Evolutionary conservation across 1,140 invertebrate species (phyloP).

Genomic region (Papilio polytes): DNA sequence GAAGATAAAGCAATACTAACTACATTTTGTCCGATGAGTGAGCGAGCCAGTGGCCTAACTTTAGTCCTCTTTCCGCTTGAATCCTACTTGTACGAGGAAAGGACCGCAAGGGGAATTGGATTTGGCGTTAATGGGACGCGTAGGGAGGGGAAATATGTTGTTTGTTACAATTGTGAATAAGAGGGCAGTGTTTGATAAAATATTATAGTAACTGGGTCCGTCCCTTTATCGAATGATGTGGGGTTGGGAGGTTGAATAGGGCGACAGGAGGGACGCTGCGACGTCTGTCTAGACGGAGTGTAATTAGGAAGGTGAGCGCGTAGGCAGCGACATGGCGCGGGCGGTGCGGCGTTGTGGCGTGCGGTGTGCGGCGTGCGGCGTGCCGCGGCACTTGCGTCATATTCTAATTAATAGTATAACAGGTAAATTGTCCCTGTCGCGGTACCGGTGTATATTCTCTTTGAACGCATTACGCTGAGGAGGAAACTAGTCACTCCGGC

Average conservation of each 20-base stretch:
- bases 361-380: conserved; percentile 52
- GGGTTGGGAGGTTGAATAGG: conserved; percentile 58
- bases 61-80: too few relatives aligned
- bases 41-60: too few relatives aligned
- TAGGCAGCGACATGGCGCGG: conserved; percentile 62
- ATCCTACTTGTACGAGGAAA: background rate
- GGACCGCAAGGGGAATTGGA: too few relatives aligned
- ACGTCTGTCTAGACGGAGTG: conserved; percentile 78
- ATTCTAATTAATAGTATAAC: conserved; percentile 70
- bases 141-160: background rate
- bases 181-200: conserved; percentile 43
- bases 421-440: conserved; percentile 55
- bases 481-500: background rate
- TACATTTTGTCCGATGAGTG: too few relatives aligned
- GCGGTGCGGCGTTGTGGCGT: conserved; percentile 45
- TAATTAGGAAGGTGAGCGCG: conserved; percentile 81
- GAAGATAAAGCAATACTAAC: too few relatives aligned
- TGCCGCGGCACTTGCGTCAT: conserved; percentile 61
- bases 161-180: conserved; percentile 10
- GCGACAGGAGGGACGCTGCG: conserved; percentile 65
- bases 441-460: conserved; percentile 29
- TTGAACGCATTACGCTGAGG: background rate
- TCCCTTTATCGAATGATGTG: conserved; percentile 67
- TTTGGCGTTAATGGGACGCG: background rate
- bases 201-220: conserved; percentile 50